Evolutionary conservation across 2,888 invertebrate species (phyloP).

Genomic region (Copidosoma aretas): DNA sequence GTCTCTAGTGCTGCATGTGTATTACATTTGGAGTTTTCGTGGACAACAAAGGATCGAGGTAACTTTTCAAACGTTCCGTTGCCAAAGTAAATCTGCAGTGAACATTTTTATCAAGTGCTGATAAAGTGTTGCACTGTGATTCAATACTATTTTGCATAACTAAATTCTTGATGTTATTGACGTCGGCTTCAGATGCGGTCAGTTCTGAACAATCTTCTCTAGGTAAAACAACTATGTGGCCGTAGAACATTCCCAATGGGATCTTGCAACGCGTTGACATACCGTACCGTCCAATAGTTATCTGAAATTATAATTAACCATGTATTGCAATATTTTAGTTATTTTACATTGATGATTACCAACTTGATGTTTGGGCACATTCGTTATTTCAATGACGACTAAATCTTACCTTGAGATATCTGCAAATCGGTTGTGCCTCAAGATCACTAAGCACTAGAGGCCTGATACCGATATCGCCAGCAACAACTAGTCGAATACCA

Average conservation of each 20-base stretch:
- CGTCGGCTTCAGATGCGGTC: constrained; percentile 50
- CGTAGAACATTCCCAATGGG: constrained; percentile 92
- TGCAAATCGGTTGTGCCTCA: constrained; percentile 87
- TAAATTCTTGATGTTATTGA: constrained; percentile 51
- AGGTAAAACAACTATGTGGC: constrained; percentile 80
- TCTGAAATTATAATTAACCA: constrained; percentile 65
- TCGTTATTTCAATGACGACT: too few species aligned
- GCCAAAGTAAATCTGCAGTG: constrained; percentile 81
- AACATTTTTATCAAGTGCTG: constrained; percentile 78
- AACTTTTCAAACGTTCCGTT: constrained; percentile 81
- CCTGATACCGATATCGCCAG: constrained; percentile 85
- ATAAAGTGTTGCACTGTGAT: constrained; percentile 71
- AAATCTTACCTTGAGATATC: constrained; percentile 82
- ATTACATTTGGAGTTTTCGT: constrained; percentile 83
- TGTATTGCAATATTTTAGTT: background rate
- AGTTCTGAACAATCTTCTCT: constrained; percentile 64
- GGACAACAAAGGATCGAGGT: constrained; percentile 78
- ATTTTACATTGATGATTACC: background rate
- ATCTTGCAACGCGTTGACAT: constrained; percentile 91
- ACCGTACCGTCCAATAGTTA: constrained; percentile 89
- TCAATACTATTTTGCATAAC: constrained; percentile 60
- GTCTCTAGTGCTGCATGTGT: constrained; percentile 86
- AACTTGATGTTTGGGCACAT: too few species aligned
- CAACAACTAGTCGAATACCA: constrained; percentile 81
- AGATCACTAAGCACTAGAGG: constrained; percentile 87